A percentile compares a stretch with the other conserved stretches of the same genome.
Evolutionary conservation across 2,113 vertebrate species (phyloP).

Genomic region (Cyrtonyx montezumae): DNA sequence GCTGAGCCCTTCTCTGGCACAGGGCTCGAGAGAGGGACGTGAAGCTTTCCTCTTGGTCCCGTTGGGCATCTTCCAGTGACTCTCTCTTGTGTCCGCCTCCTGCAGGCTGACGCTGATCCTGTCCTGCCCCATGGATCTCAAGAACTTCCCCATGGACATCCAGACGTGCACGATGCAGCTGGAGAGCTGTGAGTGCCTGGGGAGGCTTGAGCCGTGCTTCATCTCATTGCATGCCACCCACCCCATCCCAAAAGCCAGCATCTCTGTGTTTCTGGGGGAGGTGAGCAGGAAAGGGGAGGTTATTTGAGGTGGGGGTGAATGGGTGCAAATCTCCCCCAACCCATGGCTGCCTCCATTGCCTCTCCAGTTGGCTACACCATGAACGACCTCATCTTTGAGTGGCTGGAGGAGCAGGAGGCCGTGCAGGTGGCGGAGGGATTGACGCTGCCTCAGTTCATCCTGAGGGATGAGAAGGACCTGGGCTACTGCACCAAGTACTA

Average conservation of each 20-base stretch:
- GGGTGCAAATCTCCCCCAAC: fast-evolving
- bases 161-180: conserved; percentile 96
- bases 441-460: conserved; percentile 92
- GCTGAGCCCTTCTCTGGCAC: neutral
- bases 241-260: neutral
- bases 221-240: neutral
- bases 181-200: conserved; percentile 91
- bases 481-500: conserved; percentile 94
- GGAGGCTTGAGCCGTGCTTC: neutral
- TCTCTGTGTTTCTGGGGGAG: neutral
- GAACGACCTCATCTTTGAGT: conserved; percentile 94
- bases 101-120: conserved; percentile 90
- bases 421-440: conserved; percentile 94
- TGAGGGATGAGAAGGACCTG: conserved; percentile 91
- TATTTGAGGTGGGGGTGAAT: neutral
- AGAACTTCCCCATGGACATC: conserved; percentile 97
- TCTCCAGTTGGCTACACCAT: conserved; percentile 93
- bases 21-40: neutral
- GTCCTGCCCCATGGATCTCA: conserved; percentile 96
- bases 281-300: neutral
- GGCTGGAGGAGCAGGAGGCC: conserved; percentile 87
- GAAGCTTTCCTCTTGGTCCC: neutral
- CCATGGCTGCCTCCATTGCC: neutral
- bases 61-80: neutral
- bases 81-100: conserved; percentile 43